Evolutionary conservation across 1,140 invertebrate genomes (phyloP), one percentile per base, ranked within the genome.

Genomic region (Aleiodes sp.): DNA sequence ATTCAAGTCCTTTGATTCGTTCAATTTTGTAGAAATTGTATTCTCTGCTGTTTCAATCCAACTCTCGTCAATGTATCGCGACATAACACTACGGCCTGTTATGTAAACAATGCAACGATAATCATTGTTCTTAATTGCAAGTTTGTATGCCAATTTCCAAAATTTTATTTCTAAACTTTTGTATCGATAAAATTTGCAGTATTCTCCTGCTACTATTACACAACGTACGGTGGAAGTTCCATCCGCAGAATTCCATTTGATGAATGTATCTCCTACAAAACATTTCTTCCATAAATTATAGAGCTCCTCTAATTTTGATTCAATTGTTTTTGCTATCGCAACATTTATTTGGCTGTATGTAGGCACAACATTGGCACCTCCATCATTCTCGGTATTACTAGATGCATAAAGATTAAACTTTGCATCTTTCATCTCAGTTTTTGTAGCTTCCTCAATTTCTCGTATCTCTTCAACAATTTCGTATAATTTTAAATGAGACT

Each of bases 261-360:
- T 16, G 76, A 78, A 77, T 75, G 82, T 81, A 9, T 77, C 60
- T 31, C 79, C 10, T 31, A 67, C 56, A 10, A 82, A 72, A 29
- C 24, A 78, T 4, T 75, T 71, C 7, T 73, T 72, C 84, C 84
- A 86, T 14, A 73, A 72, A 4, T 72, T 65, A 4, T 82, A 31
- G 2, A 78, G 64, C 8, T 61, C 28, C 19, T 76, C 64, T 29
- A 86, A 66, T 24, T 69, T 56, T 7, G 57, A 39, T 37, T 72
- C 62, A 19, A 83, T 46, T 28, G 65, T 73, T 2, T 60, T 61
- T 60, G 84, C 79, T 39, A 78, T 73, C 12, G 73, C 71, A 3
- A 83, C 73, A 43, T 79, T 80, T 43, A 84, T 80, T 26, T 76
- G 77, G 2, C 67, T 78, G 66, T 82, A 85, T 26, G 79, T 73